Conservation (phyloP, 2,113 vertebrate species). For the Eptesicus fuscus region DNA sequence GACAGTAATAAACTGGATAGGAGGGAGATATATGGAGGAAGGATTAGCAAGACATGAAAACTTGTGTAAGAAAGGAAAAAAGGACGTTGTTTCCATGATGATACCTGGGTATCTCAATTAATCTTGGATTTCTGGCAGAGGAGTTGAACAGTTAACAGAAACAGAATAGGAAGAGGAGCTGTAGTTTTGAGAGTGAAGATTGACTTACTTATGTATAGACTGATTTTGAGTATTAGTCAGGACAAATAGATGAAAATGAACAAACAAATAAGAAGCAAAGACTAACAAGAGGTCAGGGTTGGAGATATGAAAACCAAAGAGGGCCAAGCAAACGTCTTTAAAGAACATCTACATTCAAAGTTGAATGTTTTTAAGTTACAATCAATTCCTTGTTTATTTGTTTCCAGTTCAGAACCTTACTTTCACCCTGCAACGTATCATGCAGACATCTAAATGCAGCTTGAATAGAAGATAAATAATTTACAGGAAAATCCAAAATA, state of each 20-base stretch:
- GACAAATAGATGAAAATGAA: background rate
- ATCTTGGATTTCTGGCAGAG: background rate
- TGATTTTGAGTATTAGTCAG: background rate
- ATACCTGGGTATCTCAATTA: background rate
- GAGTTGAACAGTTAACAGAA: background rate
- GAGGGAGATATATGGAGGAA: background rate
- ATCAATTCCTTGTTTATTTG: background rate
- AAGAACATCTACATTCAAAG: background rate
- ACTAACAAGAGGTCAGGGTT: background rate
- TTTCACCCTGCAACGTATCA: background rate
- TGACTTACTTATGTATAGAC: background rate
- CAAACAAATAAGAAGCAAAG: background rate
- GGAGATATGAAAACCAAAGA: background rate
- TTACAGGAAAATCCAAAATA: constrained; percentile 40
- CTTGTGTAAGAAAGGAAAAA: background rate
- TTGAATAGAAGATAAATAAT: constrained; percentile 50
- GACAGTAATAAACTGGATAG: background rate
- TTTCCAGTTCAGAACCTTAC: background rate
- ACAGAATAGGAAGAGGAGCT: background rate
- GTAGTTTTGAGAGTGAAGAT: background rate
- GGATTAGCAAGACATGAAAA: background rate
- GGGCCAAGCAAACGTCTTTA: background rate
- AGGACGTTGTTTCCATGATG: background rate
- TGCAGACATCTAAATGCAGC: constrained; percentile 4
- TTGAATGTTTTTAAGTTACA: background rate